A percentile compares a stretch with the other conserved stretches of the same genome.
Conservation (phyloP, 1,140 invertebrate species). For the Pygmarrhopalites habei region DNA sequence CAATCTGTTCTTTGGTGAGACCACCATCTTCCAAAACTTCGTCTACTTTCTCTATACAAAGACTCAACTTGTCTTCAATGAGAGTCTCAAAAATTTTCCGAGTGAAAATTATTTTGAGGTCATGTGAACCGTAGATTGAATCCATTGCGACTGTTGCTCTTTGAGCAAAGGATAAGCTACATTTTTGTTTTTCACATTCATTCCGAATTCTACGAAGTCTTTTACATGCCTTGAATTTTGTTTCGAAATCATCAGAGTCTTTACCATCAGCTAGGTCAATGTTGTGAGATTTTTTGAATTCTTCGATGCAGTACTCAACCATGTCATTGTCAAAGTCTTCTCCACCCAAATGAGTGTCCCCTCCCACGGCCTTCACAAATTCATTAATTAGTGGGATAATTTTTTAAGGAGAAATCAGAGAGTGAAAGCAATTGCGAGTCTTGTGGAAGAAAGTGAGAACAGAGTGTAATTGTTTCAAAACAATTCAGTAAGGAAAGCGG, state of each 20-base stretch:
- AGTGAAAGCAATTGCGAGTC: too few relatives aligned
- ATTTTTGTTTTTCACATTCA: conserved; percentile 12
- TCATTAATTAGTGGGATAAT: too few relatives aligned
- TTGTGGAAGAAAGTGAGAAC: too few relatives aligned
- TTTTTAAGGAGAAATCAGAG: too few relatives aligned
- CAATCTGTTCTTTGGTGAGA: conserved; percentile 46
- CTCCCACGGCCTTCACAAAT: too few relatives aligned
- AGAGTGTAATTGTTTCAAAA: too few relatives aligned
- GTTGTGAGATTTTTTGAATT: conserved; percentile 63
- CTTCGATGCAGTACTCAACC: conserved; percentile 41
- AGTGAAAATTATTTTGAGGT: conserved; percentile 1
- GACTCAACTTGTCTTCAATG: conserved; percentile 44
- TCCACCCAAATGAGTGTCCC: too few relatives aligned
- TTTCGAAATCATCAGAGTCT: background rate
- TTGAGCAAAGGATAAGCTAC: conserved; percentile 58
- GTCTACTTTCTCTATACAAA: conserved; percentile 55
- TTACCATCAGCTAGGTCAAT: conserved; percentile 46
- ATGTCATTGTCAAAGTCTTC: too few relatives aligned
- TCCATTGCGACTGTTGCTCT: conserved; percentile 20
- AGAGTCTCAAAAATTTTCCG: conserved; percentile 14
- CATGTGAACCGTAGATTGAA: background rate
- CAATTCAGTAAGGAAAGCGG: too few relatives aligned
- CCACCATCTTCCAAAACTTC: conserved; percentile 53
- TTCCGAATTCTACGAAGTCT: background rate
- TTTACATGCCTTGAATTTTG: background rate